Evolutionary conservation across 2,888 invertebrate genomes (phyloP).

Genomic region (Aproaerema taeniolella): DNA sequence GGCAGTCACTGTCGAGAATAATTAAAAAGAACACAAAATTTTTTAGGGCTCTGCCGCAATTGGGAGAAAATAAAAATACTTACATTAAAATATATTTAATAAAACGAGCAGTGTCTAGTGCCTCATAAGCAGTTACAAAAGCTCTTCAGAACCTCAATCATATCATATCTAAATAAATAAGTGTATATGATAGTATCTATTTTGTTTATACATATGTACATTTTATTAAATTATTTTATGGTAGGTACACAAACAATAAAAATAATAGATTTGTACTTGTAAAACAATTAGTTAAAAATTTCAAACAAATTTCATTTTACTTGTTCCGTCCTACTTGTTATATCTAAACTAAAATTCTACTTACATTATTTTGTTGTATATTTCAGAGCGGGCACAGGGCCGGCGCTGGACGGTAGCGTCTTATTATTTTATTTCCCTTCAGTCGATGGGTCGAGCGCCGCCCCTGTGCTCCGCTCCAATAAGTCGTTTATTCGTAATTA

Average conservation of each 20-base stretch:
- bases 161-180: constrained; percentile 70
- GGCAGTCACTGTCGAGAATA: no score
- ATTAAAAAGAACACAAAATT: no score
- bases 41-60: background rate
- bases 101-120: constrained; percentile 32
- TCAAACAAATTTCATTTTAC: constrained; percentile 51
- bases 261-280: constrained; percentile 69
- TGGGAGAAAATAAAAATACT: background rate
- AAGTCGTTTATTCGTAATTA: constrained; percentile 62
- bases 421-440: constrained; percentile 11
- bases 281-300: constrained; percentile 54
- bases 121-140: constrained; percentile 46
- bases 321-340: constrained; percentile 53
- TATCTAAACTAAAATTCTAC: constrained; percentile 61
- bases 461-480: constrained; percentile 41
- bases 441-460: constrained; percentile 23
- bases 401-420: constrained; percentile 26
- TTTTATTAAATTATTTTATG: constrained; percentile 49
- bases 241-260: constrained; percentile 58
- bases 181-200: constrained; percentile 59
- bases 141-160: constrained; percentile 56
- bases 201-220: constrained; percentile 75
- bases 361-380: constrained; percentile 71
- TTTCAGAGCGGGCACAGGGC: constrained; percentile 40
- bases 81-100: background rate